These are phyloP conservation scores for Mongoloraphidia duomilia DNA, from an alignment of 2,888 invertebrate genomes.

Conservation along the genomic window DNA sequence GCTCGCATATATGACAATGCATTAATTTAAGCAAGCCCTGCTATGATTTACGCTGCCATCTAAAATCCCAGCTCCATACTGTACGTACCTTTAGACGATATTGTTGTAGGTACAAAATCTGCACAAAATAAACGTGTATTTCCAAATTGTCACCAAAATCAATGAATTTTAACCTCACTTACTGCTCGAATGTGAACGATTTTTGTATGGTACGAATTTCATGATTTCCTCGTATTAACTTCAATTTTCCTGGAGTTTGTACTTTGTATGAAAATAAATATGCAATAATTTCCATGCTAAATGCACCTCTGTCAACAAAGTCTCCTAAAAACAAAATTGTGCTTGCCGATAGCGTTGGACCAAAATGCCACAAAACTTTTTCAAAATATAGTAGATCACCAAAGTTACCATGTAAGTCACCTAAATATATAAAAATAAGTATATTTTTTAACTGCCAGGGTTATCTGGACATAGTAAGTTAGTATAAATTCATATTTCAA, in stretches of 20 bases:
- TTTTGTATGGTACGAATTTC: constrained; percentile 60
- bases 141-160: not conserved
- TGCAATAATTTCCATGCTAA: constrained; percentile 52
- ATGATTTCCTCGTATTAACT: constrained; percentile 57
- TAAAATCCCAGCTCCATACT: no score
- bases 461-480: not conserved
- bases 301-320: constrained; percentile 58
- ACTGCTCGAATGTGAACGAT: constrained; percentile 58
- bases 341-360: constrained; percentile 46
- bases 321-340: constrained; percentile 59
- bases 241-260: constrained; percentile 46
- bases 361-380: constrained; percentile 51
- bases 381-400: constrained; percentile 53
- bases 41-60: no score
- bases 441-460: not conserved
- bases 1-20: no score
- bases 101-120: no score
- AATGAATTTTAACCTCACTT: constrained; percentile 15
- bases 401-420: constrained; percentile 64
- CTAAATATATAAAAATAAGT: constrained; percentile 24
- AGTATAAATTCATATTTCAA: not conserved
- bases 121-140: no score
- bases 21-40: no score
- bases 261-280: constrained; percentile 58
- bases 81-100: no score